These are phyloP conservation scores for Molossus molossus DNA, from an alignment of 2,797 vertebrate species.

Conservation along the genomic window DNA sequence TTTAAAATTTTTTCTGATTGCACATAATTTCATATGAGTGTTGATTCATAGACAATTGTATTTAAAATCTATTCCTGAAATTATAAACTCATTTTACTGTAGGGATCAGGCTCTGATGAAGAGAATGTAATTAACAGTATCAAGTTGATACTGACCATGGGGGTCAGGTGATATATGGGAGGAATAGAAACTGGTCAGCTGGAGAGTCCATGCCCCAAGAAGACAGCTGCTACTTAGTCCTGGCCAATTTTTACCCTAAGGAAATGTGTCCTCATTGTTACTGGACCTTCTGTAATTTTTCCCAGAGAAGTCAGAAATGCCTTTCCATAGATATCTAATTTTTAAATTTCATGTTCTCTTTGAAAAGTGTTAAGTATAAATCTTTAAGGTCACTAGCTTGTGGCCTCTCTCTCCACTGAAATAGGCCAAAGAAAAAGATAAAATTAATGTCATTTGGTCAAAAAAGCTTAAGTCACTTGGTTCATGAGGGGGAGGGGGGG, in stretches of 20 bases:
- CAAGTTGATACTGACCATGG: neutral
- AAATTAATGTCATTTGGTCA: constrained; percentile 24
- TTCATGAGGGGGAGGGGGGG: neutral
- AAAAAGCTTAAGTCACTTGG: constrained; percentile 53
- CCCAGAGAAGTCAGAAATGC: constrained; percentile 10
- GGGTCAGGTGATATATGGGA: neutral
- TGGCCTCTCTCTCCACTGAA: neutral
- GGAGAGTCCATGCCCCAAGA: neutral
- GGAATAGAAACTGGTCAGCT: neutral
- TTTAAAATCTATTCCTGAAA: neutral
- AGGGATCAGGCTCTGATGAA: neutral
- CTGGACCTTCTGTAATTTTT: neutral
- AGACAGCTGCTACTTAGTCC: neutral
- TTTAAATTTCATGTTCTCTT: neutral
- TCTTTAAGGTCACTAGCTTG: constrained; percentile 23
- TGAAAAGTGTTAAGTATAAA: constrained; percentile 15
- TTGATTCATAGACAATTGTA: neutral
- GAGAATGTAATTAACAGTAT: neutral
- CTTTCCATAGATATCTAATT: neutral
- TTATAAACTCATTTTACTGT: neutral
- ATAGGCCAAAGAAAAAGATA: neutral
- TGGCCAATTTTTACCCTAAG: neutral
- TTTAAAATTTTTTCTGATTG: neutral
- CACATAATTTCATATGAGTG: neutral
- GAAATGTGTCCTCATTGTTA: neutral